Evolutionary conservation across 2,888 invertebrate species (phyloP), one percentile per base, ranked within the genome.

Genomic region (Azorinus chamasolen): DNA sequence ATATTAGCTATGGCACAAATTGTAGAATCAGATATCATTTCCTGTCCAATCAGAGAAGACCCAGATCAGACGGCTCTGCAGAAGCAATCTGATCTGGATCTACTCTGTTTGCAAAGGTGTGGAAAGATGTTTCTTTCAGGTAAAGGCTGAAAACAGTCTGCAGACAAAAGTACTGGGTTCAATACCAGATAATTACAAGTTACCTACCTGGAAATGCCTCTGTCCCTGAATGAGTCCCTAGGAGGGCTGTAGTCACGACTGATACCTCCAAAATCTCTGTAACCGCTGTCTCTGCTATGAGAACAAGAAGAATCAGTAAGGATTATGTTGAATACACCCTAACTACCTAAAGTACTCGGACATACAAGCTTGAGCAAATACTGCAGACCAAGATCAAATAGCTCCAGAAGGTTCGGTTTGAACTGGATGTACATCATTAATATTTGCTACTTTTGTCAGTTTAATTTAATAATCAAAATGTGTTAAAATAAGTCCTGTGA

Each of bases 211-310:
- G 62, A 14, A 22, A 32, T 8, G 53, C 6, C 51, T 51, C 62
- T 46, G 48, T 62, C 62, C 50, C 62, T 46, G 27, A 16, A 10
- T 20, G 48, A 46, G 14, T 69, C 61, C 32, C 61, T 55, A 27
- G 57, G 57, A 41, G 64, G 62, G 16, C 64, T 68, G 27, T 72
- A 68, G 54, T 68, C 32, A 32, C 32, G 32, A 10, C 32, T 32
- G 10, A 32, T 32, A 32, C 32, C 32, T 32, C 32, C 32, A 32
- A 6, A 32, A 32, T 32, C 32, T 32, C 32, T 32, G 32, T 6
- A 32, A 10, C 32, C 10, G 10, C 32, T 32, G 32, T 32, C 32
- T 32, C 45, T 45, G 14, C 45, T 8, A 20, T 4, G 45, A 45
- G 5, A 45, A 18, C 45, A 45, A 20, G 4, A 41, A 41, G 14